Percentiles rank a stretch among this genome's conserved stretches.
These are phyloP conservation scores for Eudyptes chrysolophus DNA, from an alignment of 2,113 vertebrate species.

Conservation along the genomic window DNA sequence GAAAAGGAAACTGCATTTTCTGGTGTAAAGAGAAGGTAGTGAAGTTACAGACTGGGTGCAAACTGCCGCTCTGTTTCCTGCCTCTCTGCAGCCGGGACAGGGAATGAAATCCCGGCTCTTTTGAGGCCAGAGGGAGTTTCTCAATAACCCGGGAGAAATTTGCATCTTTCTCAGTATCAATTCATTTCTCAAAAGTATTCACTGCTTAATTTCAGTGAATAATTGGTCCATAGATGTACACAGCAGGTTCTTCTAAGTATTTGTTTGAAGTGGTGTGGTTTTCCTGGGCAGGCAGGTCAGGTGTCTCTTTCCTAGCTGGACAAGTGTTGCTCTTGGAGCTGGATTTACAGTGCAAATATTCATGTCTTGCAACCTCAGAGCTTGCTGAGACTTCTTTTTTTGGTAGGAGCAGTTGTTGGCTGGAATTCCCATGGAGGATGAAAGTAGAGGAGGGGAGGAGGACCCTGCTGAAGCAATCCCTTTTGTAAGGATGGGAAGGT, in stretches of 20 bases:
- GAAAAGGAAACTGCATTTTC: constrained; percentile 23
- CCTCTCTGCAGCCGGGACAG: not conserved
- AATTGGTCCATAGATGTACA: not conserved
- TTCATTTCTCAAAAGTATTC: not conserved
- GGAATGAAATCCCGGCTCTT: not conserved
- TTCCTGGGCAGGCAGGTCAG: constrained; percentile 22
- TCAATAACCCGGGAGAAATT: not conserved
- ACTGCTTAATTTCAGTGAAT: not conserved
- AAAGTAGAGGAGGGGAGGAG: not conserved
- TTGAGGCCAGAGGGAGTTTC: not conserved
- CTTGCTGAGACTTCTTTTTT: constrained; percentile 26
- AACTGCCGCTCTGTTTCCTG: not conserved
- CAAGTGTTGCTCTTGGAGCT: constrained; percentile 36
- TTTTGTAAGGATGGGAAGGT: not conserved
- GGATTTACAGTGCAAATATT: constrained; percentile 27
- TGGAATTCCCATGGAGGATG: constrained; percentile 1
- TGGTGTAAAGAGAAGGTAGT: not conserved
- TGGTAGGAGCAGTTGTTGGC: constrained; percentile 1
- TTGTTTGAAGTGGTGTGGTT: constrained; percentile 41
- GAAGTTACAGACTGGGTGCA: not conserved
- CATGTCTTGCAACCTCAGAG: not conserved
- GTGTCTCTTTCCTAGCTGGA: constrained; percentile 49
- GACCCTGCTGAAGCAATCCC: not conserved
- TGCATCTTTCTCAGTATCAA: not conserved
- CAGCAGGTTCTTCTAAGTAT: not conserved